These are phyloP conservation scores for Conger conger DNA, from an alignment of 2,113 vertebrate genomes.

Conservation along the genomic window DNA sequence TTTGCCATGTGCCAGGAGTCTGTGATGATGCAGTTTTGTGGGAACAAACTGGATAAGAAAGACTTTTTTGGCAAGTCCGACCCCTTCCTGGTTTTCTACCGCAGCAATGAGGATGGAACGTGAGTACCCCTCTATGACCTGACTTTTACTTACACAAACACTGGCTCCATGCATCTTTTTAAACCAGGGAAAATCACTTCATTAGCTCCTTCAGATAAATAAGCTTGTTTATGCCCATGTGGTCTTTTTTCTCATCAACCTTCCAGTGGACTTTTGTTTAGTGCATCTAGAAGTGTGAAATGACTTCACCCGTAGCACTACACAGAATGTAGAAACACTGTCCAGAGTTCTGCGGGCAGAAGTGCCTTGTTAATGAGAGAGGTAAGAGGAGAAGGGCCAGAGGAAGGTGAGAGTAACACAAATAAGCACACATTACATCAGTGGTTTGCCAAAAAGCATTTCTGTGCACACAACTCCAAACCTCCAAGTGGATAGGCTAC, in stretches of 20 bases:
- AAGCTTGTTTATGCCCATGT: background rate
- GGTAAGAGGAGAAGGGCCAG: too few species aligned
- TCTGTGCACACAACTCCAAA: too few species aligned
- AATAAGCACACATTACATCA: too few species aligned
- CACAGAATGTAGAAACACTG: too few species aligned
- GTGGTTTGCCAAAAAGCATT: too few species aligned
- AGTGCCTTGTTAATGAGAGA: too few species aligned
- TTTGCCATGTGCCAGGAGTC: slow-evolving; percentile 69
- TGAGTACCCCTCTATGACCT: slow-evolving; percentile 50
- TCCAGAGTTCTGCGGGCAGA: too few species aligned
- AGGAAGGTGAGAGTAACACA: too few species aligned
- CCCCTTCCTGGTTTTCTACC: slow-evolving; percentile 83
- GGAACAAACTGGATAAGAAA: slow-evolving; percentile 86
- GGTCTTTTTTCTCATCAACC: background rate
- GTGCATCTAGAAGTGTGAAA: background rate
- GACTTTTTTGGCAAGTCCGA: slow-evolving; percentile 89
- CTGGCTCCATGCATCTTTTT: background rate
- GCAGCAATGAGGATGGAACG: slow-evolving; percentile 88
- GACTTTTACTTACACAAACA: background rate
- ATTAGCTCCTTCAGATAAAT: background rate
- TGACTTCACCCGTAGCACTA: too few species aligned
- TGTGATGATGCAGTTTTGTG: slow-evolving; percentile 86
- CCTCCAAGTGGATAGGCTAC: too few species aligned
- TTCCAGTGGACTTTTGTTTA: background rate
- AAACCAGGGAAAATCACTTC: background rate